These are phyloP conservation scores for Athrips mouffetella DNA, from an alignment of 2,888 invertebrate species.

Conservation along the genomic window DNA sequence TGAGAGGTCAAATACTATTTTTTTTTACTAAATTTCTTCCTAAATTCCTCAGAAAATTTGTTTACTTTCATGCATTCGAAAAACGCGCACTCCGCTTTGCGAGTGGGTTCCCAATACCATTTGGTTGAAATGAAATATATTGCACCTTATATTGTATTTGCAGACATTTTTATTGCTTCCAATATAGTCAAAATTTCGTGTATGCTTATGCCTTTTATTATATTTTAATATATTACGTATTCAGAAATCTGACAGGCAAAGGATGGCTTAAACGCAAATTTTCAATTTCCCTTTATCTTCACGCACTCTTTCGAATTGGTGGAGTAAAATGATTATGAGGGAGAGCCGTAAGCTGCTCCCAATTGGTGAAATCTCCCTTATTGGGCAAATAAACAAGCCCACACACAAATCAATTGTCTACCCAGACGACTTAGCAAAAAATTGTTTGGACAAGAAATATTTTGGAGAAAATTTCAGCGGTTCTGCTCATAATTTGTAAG, in stretches of 20 bases:
- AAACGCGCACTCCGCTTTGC: too few species aligned
- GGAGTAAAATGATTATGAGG: neutral
- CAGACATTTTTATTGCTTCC: too few species aligned
- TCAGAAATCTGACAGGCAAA: neutral
- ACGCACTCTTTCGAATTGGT: neutral
- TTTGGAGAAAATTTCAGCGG: neutral
- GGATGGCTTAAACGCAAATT: neutral
- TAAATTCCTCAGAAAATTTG: too few species aligned
- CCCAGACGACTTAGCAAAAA: constrained; percentile 36
- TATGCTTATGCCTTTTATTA: too few species aligned
- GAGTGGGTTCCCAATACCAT: too few species aligned
- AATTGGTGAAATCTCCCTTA: constrained; percentile 55
- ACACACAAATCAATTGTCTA: constrained; percentile 62
- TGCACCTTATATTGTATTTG: too few species aligned
- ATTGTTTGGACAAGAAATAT: constrained; percentile 15
- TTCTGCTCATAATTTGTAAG: neutral
- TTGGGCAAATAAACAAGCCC: constrained; percentile 55
- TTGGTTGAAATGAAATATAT: too few species aligned
- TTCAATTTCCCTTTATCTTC: neutral
- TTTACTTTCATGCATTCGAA: too few species aligned
- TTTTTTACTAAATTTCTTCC: too few species aligned
- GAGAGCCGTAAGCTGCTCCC: constrained; percentile 30
- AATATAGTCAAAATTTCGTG: too few species aligned
- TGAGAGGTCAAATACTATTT: too few species aligned
- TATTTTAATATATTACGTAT: too few species aligned